Conservation (phyloP, 2,113 vertebrate genomes). For the Dolichotis patagonum region DNA sequence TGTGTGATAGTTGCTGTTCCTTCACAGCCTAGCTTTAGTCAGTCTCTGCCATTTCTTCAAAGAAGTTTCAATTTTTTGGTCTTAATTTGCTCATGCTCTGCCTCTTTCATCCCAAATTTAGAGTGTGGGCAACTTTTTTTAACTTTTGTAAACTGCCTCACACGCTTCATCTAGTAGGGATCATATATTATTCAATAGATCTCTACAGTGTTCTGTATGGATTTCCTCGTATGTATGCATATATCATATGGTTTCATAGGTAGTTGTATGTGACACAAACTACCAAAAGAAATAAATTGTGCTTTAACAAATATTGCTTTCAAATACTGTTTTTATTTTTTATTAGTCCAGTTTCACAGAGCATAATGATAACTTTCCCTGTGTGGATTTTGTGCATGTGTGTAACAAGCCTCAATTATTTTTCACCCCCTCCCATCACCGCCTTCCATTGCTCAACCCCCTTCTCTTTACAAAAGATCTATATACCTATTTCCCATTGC, state of each 20-base stretch:
- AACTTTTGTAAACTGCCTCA: neutral
- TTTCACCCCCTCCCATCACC: neutral
- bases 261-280: neutral
- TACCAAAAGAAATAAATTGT: neutral
- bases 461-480: neutral
- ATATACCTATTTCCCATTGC: neutral
- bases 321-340: neutral
- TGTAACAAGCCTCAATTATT: neutral
- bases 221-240: neutral
- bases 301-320: neutral
- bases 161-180: neutral
- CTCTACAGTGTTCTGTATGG: neutral
- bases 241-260: neutral
- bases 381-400: neutral
- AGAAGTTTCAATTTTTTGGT: neutral
- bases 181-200: neutral
- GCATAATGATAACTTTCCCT: neutral
- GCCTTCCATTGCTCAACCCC: neutral
- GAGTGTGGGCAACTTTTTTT: neutral
- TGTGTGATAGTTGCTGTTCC: neutral
- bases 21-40: neutral
- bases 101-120: neutral
- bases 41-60: neutral
- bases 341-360: neutral
- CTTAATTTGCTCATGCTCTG: neutral